phyloP scores from a whole-genome alignment of 2,113 vertebrate species.

The Myiagra hebetior region DNA sequence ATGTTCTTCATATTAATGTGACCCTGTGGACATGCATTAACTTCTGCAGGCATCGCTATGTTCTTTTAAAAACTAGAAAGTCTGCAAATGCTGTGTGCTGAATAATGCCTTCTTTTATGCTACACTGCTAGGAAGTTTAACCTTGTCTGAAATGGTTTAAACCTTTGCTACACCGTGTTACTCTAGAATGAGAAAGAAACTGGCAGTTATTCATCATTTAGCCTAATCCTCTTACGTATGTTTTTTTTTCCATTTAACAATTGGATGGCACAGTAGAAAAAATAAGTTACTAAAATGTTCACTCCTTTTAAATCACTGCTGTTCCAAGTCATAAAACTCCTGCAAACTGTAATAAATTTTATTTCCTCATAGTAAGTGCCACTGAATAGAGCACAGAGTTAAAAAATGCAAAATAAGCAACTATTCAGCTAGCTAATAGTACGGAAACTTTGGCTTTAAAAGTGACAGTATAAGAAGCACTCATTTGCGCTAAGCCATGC shows the following conservation, averaged over 20 bases:
- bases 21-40: background rate
- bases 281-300: background rate
- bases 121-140: background rate
- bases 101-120: background rate
- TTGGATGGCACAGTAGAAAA: background rate
- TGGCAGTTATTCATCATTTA: constrained; percentile 11
- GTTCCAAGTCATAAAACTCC: constrained; percentile 46
- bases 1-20: background rate
- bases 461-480: background rate
- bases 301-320: constrained; percentile 36
- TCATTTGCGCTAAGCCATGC: background rate
- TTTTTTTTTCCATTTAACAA: background rate
- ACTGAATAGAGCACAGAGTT: background rate
- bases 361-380: background rate
- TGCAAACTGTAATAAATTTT: constrained; percentile 49
- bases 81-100: background rate
- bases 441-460: background rate
- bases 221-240: background rate
- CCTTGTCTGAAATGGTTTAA: constrained; percentile 4
- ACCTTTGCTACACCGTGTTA: background rate
- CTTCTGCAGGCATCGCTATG: background rate
- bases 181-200: background rate
- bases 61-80: background rate
- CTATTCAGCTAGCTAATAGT: background rate
- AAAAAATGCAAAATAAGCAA: constrained; percentile 38